These are phyloP conservation scores for Hypomecis punctinalis DNA, from an alignment of 2,888 invertebrate genomes.

Conservation along the genomic window DNA sequence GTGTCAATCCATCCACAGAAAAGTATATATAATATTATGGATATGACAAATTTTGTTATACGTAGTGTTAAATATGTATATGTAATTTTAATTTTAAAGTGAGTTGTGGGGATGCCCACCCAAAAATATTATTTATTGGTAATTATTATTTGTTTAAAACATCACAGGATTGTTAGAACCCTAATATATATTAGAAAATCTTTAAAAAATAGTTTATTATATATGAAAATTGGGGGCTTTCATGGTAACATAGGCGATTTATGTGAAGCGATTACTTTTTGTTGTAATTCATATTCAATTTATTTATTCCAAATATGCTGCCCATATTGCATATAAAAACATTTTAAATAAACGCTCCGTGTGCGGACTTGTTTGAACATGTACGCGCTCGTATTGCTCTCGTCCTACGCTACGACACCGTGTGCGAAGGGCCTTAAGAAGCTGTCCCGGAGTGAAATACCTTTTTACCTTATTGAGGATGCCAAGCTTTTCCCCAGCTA, in stretches of 20 bases:
- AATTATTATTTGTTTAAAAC: slow-evolving; percentile 37
- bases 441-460: too few relatives aligned
- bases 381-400: too few relatives aligned
- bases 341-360: too few relatives aligned
- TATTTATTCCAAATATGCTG: too few relatives aligned
- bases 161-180: slow-evolving; percentile 52
- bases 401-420: too few relatives aligned
- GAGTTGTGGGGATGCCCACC: slow-evolving; percentile 40
- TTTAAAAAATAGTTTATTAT: slow-evolving; percentile 47
- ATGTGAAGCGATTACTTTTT: slow-evolving; percentile 12
- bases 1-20: slow-evolving; percentile 71
- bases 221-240: slow-evolving; percentile 40
- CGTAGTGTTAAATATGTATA: slow-evolving; percentile 36
- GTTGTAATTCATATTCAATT: neutral
- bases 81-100: slow-evolving; percentile 40
- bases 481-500: too few relatives aligned
- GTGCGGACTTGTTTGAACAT: too few relatives aligned
- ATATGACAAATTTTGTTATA: slow-evolving; percentile 31
- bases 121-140: slow-evolving; percentile 32
- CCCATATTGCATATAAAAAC: too few relatives aligned
- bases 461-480: too few relatives aligned
- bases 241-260: slow-evolving; percentile 34
- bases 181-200: slow-evolving; percentile 50
- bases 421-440: too few relatives aligned
- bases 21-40: slow-evolving; percentile 28